A percentile compares a stretch with the other conserved stretches of the same genome.
Evolutionary conservation across 2,888 invertebrate genomes (phyloP).

Genomic region (Chaetoderma sp.): DNA sequence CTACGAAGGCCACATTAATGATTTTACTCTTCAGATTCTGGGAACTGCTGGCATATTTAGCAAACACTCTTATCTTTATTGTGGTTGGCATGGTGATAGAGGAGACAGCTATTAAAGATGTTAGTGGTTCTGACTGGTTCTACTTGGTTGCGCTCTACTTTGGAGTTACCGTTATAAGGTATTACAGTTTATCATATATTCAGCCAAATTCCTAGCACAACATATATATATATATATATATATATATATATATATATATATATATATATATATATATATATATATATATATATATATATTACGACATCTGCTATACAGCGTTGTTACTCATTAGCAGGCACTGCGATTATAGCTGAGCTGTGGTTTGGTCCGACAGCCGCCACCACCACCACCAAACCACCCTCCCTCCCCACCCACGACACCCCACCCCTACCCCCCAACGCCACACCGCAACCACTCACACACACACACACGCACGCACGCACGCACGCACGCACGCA

Average conservation of each 20-base stretch:
- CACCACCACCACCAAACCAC: too few relatives aligned
- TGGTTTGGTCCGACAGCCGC: too few relatives aligned
- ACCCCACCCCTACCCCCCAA: too few relatives aligned
- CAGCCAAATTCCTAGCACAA: too few relatives aligned
- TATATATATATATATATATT: neutral
- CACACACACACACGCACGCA: too few relatives aligned
- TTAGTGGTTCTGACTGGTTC: constrained; percentile 72
- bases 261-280: neutral
- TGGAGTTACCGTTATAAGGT: constrained; percentile 68
- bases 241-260: neutral
- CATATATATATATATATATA: neutral
- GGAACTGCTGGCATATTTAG: constrained; percentile 71
- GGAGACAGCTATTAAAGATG: constrained; percentile 72
- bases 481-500: too few relatives aligned
- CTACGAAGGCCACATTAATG: neutral
- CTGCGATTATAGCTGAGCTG: too few relatives aligned
- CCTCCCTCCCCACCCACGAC: too few relatives aligned
- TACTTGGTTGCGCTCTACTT: constrained; percentile 71
- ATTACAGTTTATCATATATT: constrained; percentile 8
- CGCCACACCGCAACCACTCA: too few relatives aligned
- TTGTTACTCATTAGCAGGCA: too few relatives aligned
- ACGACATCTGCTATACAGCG: too few relatives aligned
- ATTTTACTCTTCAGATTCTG: constrained; percentile 64
- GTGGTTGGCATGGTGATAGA: constrained; percentile 76
- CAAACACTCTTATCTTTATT: constrained; percentile 75